Base-by-base conservation (phyloP, 2,888 invertebrate genomes). In the Leptarthrus brevirostris region DNA sequence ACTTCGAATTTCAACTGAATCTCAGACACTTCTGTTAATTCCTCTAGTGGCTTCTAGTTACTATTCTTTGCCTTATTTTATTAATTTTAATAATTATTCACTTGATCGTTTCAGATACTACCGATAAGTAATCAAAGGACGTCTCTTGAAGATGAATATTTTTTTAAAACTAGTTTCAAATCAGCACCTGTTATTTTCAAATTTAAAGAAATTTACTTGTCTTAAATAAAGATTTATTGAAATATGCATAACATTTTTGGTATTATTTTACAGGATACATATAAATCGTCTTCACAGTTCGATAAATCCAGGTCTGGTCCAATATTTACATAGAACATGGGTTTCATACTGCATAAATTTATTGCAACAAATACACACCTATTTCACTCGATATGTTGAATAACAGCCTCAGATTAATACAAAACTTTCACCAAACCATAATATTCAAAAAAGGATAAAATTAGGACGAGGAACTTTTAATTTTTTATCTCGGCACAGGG, bases 101-200 rank as follows among this genome's bases (percentile, higher is more conserved):
- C 24, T 69, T 69, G 36, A 47, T 66, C 30, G 34, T 69, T 69
- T 69, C 69, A 69, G 69, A 69, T 69, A 69, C 69, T 69, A 69
- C 69, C 69, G 69, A 24, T 69, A 69, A 52, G 12, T 49, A 30
- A 16, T 69, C 18, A 69, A 26, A 52, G 69, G 69, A 24, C 12
- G 54, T 10, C 30, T 69, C 30, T 54, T 26, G 54, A 54, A 24
- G 24, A 12, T 49, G 5, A 16, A 49, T 8, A 20, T 8, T 47
- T 18, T 64, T 36, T 44, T 64, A 30, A 8, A 40, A 6, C n/a
- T 40, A 40, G 40, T 40, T 49, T 49, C 49, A 20, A 49, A 8
- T 49, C n/a, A 20, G n/a, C 49, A 16, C 8, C 12, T 49, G 49
- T 20, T 49, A 49, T 18, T 49, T 20, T 44, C 22, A 44, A 44